phyloP scores from a whole-genome alignment of 2,888 invertebrate species.

The Heteromurus nitidus region DNA sequence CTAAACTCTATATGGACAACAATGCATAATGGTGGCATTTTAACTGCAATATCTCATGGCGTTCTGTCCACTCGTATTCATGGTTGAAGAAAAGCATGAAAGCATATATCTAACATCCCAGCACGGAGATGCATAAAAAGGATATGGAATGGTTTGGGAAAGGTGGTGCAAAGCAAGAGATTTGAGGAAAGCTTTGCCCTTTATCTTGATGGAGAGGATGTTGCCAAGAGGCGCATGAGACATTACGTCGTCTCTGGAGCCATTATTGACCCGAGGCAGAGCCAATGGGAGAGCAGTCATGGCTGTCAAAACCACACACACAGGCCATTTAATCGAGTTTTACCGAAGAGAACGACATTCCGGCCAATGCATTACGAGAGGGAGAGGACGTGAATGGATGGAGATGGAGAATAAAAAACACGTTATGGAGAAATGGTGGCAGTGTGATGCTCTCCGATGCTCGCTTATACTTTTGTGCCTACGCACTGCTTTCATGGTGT shows the following conservation, averaged over 20 bases:
- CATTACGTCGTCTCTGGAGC: conserved; percentile 69
- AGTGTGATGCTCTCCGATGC: too few relatives aligned
- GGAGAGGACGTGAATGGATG: conserved; percentile 31
- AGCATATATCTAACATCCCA: neutral
- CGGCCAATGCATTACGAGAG: conserved; percentile 24
- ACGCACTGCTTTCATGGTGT: conserved; percentile 9
- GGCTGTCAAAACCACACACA: conserved; percentile 67
- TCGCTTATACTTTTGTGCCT: neutral
- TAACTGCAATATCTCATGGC: neutral
- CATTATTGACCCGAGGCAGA: conserved; percentile 68
- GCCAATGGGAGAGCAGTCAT: conserved; percentile 69
- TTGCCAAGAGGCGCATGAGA: conserved; percentile 61
- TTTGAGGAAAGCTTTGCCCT: conserved; percentile 45
- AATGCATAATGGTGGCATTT: neutral
- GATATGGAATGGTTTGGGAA: conserved; percentile 30
- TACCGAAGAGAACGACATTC: conserved; percentile 52
- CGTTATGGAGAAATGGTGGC: conserved; percentile 43
- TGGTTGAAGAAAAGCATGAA: neutral
- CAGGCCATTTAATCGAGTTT: conserved; percentile 62
- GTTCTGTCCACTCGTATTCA: neutral
- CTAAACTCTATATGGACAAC: too few relatives aligned
- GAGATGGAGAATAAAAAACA: conserved; percentile 47
- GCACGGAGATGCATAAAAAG: conserved; percentile 2
- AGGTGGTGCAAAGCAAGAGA: conserved; percentile 47
- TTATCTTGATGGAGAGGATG: conserved; percentile 47